Base-by-base conservation (phyloP, 2,888 invertebrate species). In the Pyrrhia umbra region DNA sequence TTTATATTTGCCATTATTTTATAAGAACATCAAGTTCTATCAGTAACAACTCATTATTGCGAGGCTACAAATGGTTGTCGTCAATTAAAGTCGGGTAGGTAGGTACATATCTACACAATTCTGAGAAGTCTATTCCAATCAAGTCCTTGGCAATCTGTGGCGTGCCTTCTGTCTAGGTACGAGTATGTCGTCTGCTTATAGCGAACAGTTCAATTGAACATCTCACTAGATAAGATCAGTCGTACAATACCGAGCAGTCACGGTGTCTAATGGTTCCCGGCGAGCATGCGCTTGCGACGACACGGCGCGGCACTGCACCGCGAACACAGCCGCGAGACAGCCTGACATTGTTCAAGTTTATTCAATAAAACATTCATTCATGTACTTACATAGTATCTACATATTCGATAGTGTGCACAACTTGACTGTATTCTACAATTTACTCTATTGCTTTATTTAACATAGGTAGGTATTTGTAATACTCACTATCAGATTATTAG, bases 231-330 rank as follows among this genome's bases (percentile, higher is more conserved):
- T 71, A 49, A 64, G 15, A 72, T 69, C 57, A 23, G 25, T 20
- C 66, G 16, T 34, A 49, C 54, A 42, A 49, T 72, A n/a, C 47
- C n/a, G n/a, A 39, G 20, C 47, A 72, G 42, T 52, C 68, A 47
- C 23, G 39, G 30, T 62, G 40, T 27, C 46, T 37, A 70, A 68
- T 63, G 45, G 21, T 27, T 56, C 56, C 50, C 55, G 65, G 27
- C 13, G 51, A 25, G 10, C 30, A 18, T 63, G 64, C 64, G 46
- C 71, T 8, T 5, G 56, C 52, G 51, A 23, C 49, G 20, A 64
- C 20, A 18, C 15, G 13, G 34, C 25, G 25, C 42, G 27, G n/a
- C 20, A 23, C 27, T 6, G 37, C 34, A 27, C 8, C 27, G 6
- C 15, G 37, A 15, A 13, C 2, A 6, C 15, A n/a, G 15, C 15